Evolutionary conservation across 1,140 invertebrate genomes (phyloP).

Genomic region (Trachymyrmex cornetzi): DNA sequence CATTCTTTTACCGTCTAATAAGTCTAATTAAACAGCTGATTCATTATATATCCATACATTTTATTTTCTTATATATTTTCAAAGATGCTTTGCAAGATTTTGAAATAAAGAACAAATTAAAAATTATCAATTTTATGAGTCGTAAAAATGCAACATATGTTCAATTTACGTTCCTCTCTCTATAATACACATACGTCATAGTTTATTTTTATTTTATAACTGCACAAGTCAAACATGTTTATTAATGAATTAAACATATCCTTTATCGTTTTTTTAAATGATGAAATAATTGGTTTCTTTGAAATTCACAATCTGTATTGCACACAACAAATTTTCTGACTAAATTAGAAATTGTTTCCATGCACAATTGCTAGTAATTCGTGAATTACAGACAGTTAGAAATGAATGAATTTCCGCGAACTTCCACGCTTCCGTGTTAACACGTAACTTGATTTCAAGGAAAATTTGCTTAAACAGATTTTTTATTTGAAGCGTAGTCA

Average conservation of each 20-base stretch:
- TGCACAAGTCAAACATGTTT: neutral
- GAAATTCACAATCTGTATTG: neutral
- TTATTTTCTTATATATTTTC: neutral
- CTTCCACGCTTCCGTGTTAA: conserved; percentile 15
- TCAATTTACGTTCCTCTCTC: neutral
- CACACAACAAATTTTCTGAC: neutral
- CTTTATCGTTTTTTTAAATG: neutral
- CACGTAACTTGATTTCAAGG: neutral
- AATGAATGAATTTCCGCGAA: conserved; percentile 34
- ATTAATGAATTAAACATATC: conserved; percentile 4
- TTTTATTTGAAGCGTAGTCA: neutral
- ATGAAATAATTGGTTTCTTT: neutral
- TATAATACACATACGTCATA: neutral
- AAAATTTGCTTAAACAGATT: neutral
- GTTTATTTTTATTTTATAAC: neutral
- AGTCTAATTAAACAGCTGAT: neutral
- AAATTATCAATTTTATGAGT: neutral
- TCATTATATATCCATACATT: neutral
- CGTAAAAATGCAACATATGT: neutral
- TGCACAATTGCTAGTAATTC: neutral
- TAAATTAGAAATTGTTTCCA: neutral
- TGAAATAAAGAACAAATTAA: neutral
- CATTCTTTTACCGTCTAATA: neutral
- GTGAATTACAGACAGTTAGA: neutral
- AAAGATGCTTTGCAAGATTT: neutral